Evolutionary conservation across 2,113 vertebrate species (phyloP).

Genomic region (Engraulis encrasicolus): DNA sequence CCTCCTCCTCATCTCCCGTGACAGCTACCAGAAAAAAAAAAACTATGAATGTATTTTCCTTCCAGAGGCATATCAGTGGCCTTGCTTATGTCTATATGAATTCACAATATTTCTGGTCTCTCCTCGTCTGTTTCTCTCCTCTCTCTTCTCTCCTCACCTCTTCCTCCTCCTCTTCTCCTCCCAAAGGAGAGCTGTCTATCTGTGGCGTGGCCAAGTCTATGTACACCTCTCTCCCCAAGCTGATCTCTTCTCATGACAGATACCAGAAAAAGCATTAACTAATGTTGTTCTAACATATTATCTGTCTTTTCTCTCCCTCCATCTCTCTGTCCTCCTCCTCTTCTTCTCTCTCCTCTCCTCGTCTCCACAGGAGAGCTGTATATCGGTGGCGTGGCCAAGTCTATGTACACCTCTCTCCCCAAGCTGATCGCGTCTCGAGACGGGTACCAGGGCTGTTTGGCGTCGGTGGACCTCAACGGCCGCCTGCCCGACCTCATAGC

Average conservation of each 20-base stretch:
- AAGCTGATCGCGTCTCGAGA: constrained; percentile 91
- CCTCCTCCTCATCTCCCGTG: background rate
- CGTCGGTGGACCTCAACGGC: constrained; percentile 91
- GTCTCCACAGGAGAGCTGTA: constrained; percentile 86
- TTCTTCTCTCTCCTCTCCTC: background rate
- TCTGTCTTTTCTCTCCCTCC: too few species aligned
- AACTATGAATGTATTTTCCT: too few species aligned
- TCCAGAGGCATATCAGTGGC: too few species aligned
- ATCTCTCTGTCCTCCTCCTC: background rate
- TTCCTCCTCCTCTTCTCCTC: background rate
- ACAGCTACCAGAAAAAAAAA: too few species aligned
- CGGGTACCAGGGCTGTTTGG: constrained; percentile 92
- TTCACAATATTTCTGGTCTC: too few species aligned
- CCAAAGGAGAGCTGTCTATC: constrained; percentile 89
- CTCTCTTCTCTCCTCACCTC: too few species aligned
- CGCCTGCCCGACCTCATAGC: constrained; percentile 91
- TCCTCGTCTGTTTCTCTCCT: too few species aligned
- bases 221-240: constrained; percentile 88
- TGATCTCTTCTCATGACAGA: too few species aligned
- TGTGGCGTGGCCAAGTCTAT: constrained; percentile 85
- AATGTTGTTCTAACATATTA: too few species aligned
- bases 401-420: constrained; percentile 87
- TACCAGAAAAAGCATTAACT: too few species aligned
- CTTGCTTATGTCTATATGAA: too few species aligned
- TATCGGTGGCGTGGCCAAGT: constrained; percentile 85